Base-by-base conservation (phyloP, 2,797 vertebrate genomes). In the Tangara arthus region DNA sequence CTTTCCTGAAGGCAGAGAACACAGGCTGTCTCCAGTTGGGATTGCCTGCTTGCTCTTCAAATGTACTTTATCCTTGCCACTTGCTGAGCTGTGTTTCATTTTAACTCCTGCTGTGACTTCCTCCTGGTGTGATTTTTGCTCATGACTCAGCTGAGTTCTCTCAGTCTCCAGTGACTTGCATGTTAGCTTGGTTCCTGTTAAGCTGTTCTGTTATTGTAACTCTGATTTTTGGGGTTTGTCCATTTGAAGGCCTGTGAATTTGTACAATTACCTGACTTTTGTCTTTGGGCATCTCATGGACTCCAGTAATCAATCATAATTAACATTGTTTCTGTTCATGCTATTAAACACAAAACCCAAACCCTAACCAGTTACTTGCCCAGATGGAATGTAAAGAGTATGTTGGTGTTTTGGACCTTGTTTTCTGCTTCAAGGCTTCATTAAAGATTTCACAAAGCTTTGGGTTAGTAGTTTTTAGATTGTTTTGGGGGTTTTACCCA, bases 81-180 rank as follows among this genome's bases (percentile, higher is more conserved):
- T 91, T 10, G 6, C 60, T 65, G 78, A 92, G 55, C 80, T 30
- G 1, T 35, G 55, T 64, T 94, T 87, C 76, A 30, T 61, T 95
- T 82, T 75, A 68, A 78, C 84, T 86, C 55, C 21, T 44, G 72
- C 81, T 72, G 63, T 42, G 80, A 86, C 88, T 95, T 97, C 91
- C 82, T 92, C 41, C 47, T 93, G 47, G 32, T 72, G 49, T 59
- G 63, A 69, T 55, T 91, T 82, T 76, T 86, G 37, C 27, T 35
- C 21, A 20, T 92, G 89, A 95, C 53, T 94, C 82, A 94, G 6
- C 72, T 12, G 9, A 89, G 52, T 79, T 63, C 44, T 87, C 42
- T 57, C 63, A 49, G 9, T 91, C 64, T 85, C 65, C 37, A 56
- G 57, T 75, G 42, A 16, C 69, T 91, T 72, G 57, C 14, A 3